These are phyloP conservation scores for Amblyornis subalaris DNA, from an alignment of 2,113 vertebrate species.

Conservation along the genomic window DNA sequence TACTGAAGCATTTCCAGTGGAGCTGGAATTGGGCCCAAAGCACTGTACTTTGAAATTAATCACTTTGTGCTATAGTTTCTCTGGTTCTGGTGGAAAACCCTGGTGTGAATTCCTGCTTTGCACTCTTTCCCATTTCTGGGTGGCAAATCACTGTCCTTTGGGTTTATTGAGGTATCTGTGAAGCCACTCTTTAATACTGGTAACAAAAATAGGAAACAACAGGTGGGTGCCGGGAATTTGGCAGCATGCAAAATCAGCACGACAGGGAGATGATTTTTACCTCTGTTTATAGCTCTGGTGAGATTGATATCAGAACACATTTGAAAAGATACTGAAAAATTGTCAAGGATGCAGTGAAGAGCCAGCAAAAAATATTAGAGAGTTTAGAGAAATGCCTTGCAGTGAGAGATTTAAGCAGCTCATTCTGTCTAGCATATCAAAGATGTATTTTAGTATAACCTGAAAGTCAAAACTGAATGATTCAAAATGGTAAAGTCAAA, in stretches of 20 bases:
- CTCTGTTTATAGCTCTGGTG: neutral
- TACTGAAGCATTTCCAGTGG: neutral
- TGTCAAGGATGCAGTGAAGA: slow-evolving; percentile 11
- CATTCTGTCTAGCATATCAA: slow-evolving; percentile 27
- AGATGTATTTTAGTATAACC: slow-evolving; percentile 30
- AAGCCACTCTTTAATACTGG: neutral
- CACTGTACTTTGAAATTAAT: neutral
- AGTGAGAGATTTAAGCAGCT: slow-evolving; percentile 34
- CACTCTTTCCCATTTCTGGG: rapidly evolving
- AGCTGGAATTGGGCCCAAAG: neutral
- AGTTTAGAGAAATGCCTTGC: slow-evolving; percentile 25
- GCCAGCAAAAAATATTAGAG: neutral
- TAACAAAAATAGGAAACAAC: neutral
- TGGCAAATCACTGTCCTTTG: neutral
- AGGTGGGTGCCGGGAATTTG: neutral
- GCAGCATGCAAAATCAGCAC: neutral
- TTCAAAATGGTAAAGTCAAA: slow-evolving; percentile 48
- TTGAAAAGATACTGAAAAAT: slow-evolving; percentile 45
- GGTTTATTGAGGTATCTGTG: neutral
- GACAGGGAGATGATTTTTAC: slow-evolving; percentile 1
- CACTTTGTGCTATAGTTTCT: neutral
- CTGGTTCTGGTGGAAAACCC: neutral
- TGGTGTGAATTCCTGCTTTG: neutral
- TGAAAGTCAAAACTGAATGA: slow-evolving; percentile 62
- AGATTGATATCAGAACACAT: slow-evolving; percentile 15